Base-by-base conservation (phyloP, 2,888 invertebrate genomes). In the Crossocerus cetratus region DNA sequence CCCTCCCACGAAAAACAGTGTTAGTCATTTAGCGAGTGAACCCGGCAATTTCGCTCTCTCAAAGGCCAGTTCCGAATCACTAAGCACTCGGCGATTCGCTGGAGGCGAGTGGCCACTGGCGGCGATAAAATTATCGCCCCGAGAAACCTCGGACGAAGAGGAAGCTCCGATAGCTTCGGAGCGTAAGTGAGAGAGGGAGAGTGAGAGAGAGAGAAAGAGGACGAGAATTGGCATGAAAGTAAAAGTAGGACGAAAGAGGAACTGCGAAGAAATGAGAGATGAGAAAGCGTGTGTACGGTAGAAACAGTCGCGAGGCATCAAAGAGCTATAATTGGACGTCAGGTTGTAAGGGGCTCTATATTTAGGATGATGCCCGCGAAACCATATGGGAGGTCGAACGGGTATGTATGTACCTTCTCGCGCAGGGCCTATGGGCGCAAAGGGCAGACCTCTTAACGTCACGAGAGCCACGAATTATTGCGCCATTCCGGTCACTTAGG, bases 401-500 rank as follows among this genome's bases (percentile, higher is more conserved):
- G 78, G 66, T 74, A 77, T 82, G 78, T 23, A 23, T 23, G 32
- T 32, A 32, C 32, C 32, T 32, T 32, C 68, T 78, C 77, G 73
- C 69, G 81, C 64, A 74, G 77, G 74, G 77, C 77, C 84, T 75
- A 79, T 73, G 69, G 80, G 80, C 78, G 83, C 81, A 84, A 81
- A 83, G 84, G 85, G 81, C 84, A 86, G 85, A 84, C 85, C 88
- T 89, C 89, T 89, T 89, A 88, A 87, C 86, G 89, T 88, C 89
- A 88, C 86, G 87, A 86, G 84, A 87, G 86, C 85, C 85, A 86
- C 86, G 86, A 89, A 88, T 89, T 89, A 89, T 89, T 88, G 86
- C 87, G 80, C 88, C 88, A 88, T 89, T 89, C 86, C 84, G 88
- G 88, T 89, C 89, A 89, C 89, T 89, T 88, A 89, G 88, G 86